phyloP scores from a whole-genome alignment of 2,113 vertebrate species.

The Anser brachyrhynchus region DNA sequence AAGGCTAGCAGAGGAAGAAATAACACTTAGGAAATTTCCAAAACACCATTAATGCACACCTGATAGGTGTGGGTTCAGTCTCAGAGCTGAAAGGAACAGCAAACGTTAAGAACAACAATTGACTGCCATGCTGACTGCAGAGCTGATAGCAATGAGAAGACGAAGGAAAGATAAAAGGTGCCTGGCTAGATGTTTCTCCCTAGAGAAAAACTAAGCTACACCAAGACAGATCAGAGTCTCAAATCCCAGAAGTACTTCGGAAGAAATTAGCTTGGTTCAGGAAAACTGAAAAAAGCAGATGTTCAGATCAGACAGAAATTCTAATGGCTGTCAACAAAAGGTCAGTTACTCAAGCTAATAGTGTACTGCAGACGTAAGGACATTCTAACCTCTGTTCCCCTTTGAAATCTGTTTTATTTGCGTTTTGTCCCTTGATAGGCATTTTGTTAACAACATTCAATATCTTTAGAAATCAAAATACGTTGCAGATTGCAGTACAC shows the following conservation, averaged over 20 bases:
- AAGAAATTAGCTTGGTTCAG: not conserved
- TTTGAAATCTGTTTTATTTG: constrained; percentile 50
- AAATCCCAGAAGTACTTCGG: not conserved
- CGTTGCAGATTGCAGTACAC: constrained; percentile 8
- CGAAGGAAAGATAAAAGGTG: not conserved
- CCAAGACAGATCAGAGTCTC: not conserved
- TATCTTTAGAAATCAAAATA: constrained; percentile 39
- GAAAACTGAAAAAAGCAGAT: not conserved
- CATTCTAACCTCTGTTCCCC: not conserved
- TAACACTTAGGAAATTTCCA: not conserved
- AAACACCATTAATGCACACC: not conserved
- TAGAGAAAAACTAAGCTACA: not conserved
- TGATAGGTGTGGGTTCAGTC: not conserved
- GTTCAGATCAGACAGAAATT: not conserved
- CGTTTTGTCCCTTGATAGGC: not conserved
- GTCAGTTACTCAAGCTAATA: not conserved
- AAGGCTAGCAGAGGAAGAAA: not conserved
- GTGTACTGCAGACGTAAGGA: not conserved
- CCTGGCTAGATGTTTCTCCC: not conserved
- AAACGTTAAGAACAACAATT: not conserved
- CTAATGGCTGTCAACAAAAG: not conserved
- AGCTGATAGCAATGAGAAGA: not conserved
- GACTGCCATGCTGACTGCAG: not conserved
- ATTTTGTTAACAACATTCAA: not conserved
- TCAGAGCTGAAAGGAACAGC: not conserved